These are phyloP conservation scores for Ametastegia equiseti DNA, from an alignment of 2,888 invertebrate species.

Conservation along the genomic window DNA sequence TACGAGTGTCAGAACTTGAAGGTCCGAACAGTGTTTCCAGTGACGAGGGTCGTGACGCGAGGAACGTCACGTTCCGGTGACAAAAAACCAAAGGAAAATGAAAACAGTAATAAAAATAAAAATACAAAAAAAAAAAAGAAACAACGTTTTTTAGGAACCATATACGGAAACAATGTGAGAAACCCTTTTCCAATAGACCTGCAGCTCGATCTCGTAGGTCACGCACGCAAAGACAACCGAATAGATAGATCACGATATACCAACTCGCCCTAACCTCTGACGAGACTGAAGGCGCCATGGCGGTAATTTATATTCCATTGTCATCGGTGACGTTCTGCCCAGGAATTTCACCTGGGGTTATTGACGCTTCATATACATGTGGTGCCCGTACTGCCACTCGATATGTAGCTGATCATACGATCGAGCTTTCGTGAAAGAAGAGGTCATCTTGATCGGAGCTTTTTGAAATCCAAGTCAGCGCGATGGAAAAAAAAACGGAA, in stretches of 20 bases:
- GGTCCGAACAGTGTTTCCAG: slow-evolving; percentile 23
- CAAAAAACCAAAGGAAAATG: background rate
- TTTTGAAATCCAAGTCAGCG: background rate
- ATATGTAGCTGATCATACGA: background rate
- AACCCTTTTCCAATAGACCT: background rate
- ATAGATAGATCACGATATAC: slow-evolving; percentile 40
- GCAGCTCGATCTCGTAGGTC: slow-evolving; percentile 22
- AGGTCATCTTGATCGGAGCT: background rate
- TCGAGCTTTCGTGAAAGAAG: background rate
- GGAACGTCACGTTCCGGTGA: slow-evolving; percentile 16
- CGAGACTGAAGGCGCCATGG: slow-evolving; percentile 10
- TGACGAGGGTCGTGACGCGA: slow-evolving; percentile 35
- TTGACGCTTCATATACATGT: slow-evolving; percentile 23
- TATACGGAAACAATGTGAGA: slow-evolving; percentile 21
- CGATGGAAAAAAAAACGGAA: no score
- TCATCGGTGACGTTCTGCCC: slow-evolving; percentile 35
- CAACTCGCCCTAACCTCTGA: slow-evolving; percentile 7
- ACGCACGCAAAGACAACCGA: slow-evolving; percentile 18
- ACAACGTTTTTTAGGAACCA: slow-evolving; percentile 3
- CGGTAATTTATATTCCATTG: slow-evolving; percentile 33
- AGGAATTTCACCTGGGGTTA: slow-evolving; percentile 22
- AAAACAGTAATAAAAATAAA: no score
- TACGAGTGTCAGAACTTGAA: slow-evolving; percentile 26
- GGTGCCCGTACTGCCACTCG: background rate
- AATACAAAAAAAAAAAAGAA: background rate